Evolutionary conservation across 2,797 vertebrate genomes (phyloP), one percentile per base, ranked within the genome.

Genomic region (Glossophaga mutica): DNA sequence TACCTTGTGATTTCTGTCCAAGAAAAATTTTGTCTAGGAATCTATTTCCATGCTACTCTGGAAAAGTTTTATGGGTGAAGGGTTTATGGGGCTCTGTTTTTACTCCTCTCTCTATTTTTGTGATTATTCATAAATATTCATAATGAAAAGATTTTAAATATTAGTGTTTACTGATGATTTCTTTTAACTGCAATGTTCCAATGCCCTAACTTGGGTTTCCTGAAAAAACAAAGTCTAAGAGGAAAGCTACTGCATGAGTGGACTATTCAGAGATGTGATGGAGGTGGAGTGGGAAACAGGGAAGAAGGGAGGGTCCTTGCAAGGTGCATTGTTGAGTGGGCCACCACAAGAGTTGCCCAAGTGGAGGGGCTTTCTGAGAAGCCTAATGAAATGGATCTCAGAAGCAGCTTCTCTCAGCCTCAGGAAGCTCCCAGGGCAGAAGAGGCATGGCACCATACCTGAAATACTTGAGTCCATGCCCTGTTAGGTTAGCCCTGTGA

Each of bases 121-220:
- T 55, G 22, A 62, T 59, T 73, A 68, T 46, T 81, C 84, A 26
- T 76, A 94, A 84, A 68, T 81, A 52, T 48, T n/a, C 46, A 73
- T 8, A 55, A 39, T 44, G 1, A 57, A 77, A 86, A 82, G 12
- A 0, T 37, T 93, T 85, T 57, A 24, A 79, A 77, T 88, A 52
- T 55, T 48, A 34, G 1, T 18, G 34, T 90, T n/a, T 50, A 7
- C n/a, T 79, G 2, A 8, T 65, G 19, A 42, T 96, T 95, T 90
- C 57, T 62, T 70, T 90, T 70, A 46, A 62, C 6, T 9, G 0
- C 8, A n/a, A 18, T 39, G 83, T 74, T 15, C 29, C 74, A 32
- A 29, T 76, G 21, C 16, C 29, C 78, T 39, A 18, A 1, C 11
- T 81, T 67, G 34, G 6, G 10, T 73, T 77, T 50, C 7, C 16